A percentile compares a stretch with the other conserved stretches of the same genome.
Evolutionary conservation across 2,113 vertebrate genomes (phyloP).

Genomic region (Electrona antarctica): DNA sequence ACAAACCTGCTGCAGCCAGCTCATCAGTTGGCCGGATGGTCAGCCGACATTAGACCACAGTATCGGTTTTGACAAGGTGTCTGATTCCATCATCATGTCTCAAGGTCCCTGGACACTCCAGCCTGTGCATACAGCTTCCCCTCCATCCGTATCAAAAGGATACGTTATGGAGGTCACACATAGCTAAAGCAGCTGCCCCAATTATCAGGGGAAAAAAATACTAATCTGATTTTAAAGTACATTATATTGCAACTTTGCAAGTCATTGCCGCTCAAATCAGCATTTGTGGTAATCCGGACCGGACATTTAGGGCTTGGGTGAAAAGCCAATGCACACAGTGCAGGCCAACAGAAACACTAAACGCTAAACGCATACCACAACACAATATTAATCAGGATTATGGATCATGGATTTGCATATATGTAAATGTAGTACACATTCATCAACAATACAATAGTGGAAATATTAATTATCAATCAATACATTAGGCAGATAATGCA

Average conservation of each 20-base stretch:
- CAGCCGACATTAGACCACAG: slow-evolving; percentile 52
- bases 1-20: slow-evolving; percentile 47
- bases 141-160: slow-evolving; percentile 40
- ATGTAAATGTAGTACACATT: too few species aligned
- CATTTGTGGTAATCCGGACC: too few species aligned
- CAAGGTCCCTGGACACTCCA: slow-evolving; percentile 42
- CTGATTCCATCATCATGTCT: slow-evolving; percentile 63
- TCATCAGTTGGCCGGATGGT: slow-evolving; percentile 47
- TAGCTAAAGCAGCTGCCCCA: slow-evolving; percentile 23
- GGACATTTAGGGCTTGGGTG: too few species aligned
- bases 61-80: slow-evolving; percentile 70
- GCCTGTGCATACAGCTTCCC: slow-evolving; percentile 45
- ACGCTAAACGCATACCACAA: too few species aligned
- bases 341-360: too few species aligned
- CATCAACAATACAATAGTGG: too few species aligned
- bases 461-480: too few species aligned
- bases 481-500: too few species aligned
- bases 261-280: not conserved
- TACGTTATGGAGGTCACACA: slow-evolving; percentile 52
- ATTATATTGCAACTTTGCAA: slow-evolving; percentile 19
- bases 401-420: too few species aligned
- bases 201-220: not conserved
- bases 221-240: slow-evolving; percentile 16
- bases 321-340: too few species aligned
- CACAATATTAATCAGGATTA: too few species aligned